A percentile compares a stretch with the other conserved stretches of the same genome.
Conservation (phyloP, 2,113 vertebrate genomes). For the Macrotis lagotis region DNA sequence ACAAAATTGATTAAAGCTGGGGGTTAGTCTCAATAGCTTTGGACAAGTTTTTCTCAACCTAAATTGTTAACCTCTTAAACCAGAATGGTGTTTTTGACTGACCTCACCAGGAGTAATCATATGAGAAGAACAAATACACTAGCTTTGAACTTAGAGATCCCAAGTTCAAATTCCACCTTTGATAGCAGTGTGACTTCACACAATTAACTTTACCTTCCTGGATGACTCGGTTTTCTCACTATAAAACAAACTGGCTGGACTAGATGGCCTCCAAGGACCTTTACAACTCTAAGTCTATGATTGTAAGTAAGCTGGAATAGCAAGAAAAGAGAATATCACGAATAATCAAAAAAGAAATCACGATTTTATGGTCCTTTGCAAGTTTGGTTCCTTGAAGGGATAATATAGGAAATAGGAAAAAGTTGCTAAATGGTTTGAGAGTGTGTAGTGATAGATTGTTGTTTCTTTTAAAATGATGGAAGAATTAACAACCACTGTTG, state of each 20-base stretch:
- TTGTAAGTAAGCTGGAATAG: not conserved
- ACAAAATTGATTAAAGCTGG: not conserved
- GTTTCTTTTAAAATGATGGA: not conserved
- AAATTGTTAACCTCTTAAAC: not conserved
- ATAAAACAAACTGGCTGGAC: not conserved
- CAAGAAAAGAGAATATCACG: not conserved
- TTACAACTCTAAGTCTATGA: not conserved
- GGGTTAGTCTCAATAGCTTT: not conserved
- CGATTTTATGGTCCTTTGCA: not conserved
- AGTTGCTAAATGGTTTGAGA: conserved; percentile 11
- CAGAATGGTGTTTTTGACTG: not conserved
- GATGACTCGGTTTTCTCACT: not conserved
- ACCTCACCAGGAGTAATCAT: not conserved
- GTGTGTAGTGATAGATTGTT: not conserved
- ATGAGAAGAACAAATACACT: not conserved
- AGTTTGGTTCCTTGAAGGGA: not conserved
- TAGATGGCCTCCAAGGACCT: not conserved
- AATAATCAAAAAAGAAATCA: too few relatives aligned
- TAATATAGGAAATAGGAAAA: not conserved
- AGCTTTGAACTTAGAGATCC: not conserved
- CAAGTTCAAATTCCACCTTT: not conserved
- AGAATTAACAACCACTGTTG: not conserved
- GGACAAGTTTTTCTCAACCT: not conserved
- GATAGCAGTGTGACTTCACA: not conserved
- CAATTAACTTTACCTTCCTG: not conserved